Percentiles rank a stretch among this genome's conserved stretches.
phyloP scores from a whole-genome alignment of 1,140 invertebrate species.

The Anoplolepis gracilipes region DNA sequence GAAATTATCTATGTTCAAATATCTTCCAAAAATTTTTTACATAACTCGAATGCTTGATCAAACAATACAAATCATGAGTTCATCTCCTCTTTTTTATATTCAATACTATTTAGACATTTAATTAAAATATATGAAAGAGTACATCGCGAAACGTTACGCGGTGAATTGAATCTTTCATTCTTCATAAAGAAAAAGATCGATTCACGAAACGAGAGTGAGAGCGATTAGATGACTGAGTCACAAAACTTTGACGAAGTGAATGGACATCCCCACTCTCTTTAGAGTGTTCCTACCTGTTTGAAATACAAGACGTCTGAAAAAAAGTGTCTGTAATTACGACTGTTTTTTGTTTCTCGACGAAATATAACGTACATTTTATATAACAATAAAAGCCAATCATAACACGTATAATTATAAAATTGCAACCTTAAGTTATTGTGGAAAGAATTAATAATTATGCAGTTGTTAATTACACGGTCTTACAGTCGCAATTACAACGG shows the following conservation, averaged over 20 bases:
- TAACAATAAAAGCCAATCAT: not conserved
- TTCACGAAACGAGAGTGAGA: conserved; percentile 57
- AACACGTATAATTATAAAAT: not conserved
- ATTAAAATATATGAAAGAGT: not conserved
- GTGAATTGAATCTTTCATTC: not conserved
- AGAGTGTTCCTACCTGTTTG: not conserved
- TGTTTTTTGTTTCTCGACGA: not conserved
- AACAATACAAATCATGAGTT: not conserved
- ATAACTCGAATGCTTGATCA: not conserved
- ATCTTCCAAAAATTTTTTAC: not conserved
- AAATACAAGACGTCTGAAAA: not conserved
- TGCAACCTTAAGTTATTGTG: not conserved
- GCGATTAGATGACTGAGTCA: conserved; percentile 35
- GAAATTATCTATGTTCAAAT: not conserved
- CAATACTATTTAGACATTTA: not conserved
- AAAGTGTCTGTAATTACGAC: not conserved
- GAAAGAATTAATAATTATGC: not conserved
- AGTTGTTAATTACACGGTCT: not conserved
- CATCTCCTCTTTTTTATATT: not conserved
- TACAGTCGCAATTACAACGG: not conserved
- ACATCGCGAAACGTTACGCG: not conserved
- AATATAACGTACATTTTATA: not conserved
- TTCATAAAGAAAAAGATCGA: not conserved
- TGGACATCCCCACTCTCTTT: conserved; percentile 32
- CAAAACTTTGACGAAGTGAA: conserved; percentile 63